A percentile compares a stretch with the other conserved stretches of the same genome.
Evolutionary conservation across 2,797 vertebrate genomes (phyloP).

Genomic region (Platalea minor): DNA sequence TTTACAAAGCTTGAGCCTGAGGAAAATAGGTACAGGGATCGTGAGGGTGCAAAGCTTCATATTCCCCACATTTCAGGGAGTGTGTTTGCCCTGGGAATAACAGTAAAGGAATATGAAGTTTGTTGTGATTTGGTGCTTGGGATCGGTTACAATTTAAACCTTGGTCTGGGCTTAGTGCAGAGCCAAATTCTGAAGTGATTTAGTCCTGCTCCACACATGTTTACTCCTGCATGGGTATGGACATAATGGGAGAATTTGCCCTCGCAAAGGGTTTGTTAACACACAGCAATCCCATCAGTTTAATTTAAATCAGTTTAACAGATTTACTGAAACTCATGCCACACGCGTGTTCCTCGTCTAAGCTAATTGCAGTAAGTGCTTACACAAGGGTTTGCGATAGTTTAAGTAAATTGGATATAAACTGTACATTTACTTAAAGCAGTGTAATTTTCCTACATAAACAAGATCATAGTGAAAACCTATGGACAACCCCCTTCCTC

Average conservation of each 20-base stretch:
- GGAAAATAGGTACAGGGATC: background rate
- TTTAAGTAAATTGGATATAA: slow-evolving; percentile 21
- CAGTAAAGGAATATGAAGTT: background rate
- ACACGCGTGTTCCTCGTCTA: background rate
- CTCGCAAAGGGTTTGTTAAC: background rate
- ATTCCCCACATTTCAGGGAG: background rate
- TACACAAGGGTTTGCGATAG: slow-evolving; percentile 10
- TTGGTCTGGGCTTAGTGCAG: background rate
- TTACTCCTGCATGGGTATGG: background rate
- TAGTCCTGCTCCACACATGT: background rate
- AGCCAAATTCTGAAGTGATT: background rate
- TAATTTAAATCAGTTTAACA: slow-evolving; percentile 1
- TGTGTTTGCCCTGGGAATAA: background rate
- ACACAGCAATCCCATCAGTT: background rate
- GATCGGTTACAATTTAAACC: background rate
- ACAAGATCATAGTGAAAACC: background rate
- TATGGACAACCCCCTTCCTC: background rate
- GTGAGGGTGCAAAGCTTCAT: background rate
- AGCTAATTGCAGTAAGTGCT: slow-evolving; percentile 6
- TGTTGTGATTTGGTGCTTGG: background rate
- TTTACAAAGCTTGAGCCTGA: background rate
- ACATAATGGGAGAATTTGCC: background rate
- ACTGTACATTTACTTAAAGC: slow-evolving; percentile 13
- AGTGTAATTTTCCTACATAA: background rate
- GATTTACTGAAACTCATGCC: slow-evolving; percentile 1